These are phyloP conservation scores for Stichodactyla helianthus DNA, from an alignment of 64 coral and sea anemone genomes.

Conservation along the genomic window DNA sequence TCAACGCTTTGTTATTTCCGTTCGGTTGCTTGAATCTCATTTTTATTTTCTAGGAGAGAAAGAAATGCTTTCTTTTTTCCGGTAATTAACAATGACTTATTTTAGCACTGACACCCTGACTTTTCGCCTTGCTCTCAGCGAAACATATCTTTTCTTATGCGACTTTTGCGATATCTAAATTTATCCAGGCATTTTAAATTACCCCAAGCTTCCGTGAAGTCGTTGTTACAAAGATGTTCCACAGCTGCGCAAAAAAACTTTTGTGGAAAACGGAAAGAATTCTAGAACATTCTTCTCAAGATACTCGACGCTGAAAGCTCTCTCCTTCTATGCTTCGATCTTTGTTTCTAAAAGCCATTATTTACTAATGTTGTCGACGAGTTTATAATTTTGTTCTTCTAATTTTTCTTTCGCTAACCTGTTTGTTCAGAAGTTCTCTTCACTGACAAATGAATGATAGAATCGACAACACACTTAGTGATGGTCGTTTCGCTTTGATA, in stretches of 20 bases:
- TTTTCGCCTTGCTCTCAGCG: not conserved
- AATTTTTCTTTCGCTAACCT: not conserved
- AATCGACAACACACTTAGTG: too few relatives aligned
- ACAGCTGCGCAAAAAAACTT: not conserved
- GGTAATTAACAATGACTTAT: not conserved
- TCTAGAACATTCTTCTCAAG: not conserved
- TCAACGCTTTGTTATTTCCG: not conserved
- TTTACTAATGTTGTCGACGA: conserved; percentile 1
- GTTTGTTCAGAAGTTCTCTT: not conserved
- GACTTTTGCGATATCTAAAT: not conserved
- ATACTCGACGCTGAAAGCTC: not conserved
- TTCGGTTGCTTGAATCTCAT: not conserved
- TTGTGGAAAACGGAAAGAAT: not conserved
- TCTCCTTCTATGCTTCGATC: not conserved
- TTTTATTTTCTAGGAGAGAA: not conserved
- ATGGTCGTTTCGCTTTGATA: not conserved
- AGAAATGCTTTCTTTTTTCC: not conserved
- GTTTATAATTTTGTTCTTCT: not conserved
- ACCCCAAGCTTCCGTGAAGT: not conserved
- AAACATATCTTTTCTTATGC: not conserved
- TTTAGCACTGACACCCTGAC: not conserved
- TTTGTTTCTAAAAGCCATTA: not conserved
- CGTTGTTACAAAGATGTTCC: not conserved
- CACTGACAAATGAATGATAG: not conserved
- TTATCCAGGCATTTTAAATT: not conserved